A percentile compares a stretch with the other conserved stretches of the same genome.
Conservation (phyloP, 2,797 vertebrate species). For the Betta splendens region DNA sequence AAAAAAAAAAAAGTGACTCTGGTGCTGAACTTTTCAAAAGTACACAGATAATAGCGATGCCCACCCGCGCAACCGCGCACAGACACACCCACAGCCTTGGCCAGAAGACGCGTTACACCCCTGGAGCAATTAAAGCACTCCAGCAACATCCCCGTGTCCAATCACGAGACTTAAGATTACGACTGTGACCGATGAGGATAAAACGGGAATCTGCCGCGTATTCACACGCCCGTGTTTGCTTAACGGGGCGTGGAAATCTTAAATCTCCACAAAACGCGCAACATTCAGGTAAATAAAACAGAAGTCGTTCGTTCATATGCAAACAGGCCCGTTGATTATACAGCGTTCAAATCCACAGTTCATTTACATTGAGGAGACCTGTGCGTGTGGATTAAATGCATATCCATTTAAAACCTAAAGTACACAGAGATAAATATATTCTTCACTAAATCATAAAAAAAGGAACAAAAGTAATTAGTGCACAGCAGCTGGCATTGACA, state of each 20-base stretch:
- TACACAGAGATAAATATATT: constrained; percentile 2
- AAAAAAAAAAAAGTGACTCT: constrained; percentile 38
- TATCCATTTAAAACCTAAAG: constrained; percentile 21
- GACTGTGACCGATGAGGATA: constrained; percentile 70
- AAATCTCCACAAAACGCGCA: constrained; percentile 60
- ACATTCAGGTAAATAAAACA: constrained; percentile 68
- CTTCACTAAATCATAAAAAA: constrained; percentile 20
- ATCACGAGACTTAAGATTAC: constrained; percentile 73
- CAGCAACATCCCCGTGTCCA: constrained; percentile 72
- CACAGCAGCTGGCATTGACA: constrained; percentile 29
- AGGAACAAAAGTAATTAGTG: constrained; percentile 41
- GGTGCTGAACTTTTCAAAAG: constrained; percentile 53
- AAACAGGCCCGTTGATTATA: constrained; percentile 46
- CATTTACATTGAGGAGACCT: constrained; percentile 26
- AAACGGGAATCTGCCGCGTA: constrained; percentile 69
- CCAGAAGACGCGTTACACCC: constrained; percentile 55
- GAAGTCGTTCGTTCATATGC: constrained; percentile 45
- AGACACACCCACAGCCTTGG: constrained; percentile 13
- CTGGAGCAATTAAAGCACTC: constrained; percentile 72
- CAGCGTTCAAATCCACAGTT: constrained; percentile 43
- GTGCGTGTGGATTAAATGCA: constrained; percentile 21
- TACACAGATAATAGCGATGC: constrained; percentile 20
- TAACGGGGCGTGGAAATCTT: constrained; percentile 59
- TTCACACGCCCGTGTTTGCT: constrained; percentile 60
- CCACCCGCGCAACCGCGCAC: constrained; percentile 11